phyloP scores from a whole-genome alignment of 2,797 vertebrate species.

The Apogon talboti region DNA sequence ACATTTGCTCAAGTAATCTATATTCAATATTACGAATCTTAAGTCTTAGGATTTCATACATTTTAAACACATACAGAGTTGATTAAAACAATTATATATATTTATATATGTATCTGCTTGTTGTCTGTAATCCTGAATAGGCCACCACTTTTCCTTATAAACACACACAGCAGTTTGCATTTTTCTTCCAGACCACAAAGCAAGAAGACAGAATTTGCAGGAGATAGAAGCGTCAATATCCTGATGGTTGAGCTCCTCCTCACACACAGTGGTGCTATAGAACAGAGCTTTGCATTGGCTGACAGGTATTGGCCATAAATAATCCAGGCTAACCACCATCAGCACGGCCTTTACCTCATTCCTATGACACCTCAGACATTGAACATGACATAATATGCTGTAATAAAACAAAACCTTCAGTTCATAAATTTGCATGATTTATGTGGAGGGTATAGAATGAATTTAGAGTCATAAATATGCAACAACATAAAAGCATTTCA shows the following conservation, averaged over 20 bases:
- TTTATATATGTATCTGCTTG: too few species aligned
- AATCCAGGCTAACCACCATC: constrained; percentile 46
- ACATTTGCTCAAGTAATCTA: too few species aligned
- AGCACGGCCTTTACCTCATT: constrained; percentile 63
- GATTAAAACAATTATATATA: too few species aligned
- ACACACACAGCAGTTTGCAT: neutral
- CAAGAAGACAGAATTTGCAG: neutral
- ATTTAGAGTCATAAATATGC: constrained; percentile 80
- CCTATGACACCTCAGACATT: constrained; percentile 72
- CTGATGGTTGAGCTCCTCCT: neutral
- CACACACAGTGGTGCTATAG: neutral
- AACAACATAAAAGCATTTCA: constrained; percentile 72
- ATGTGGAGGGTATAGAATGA: constrained; percentile 67
- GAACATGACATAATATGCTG: constrained; percentile 82
- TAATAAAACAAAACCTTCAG: constrained; percentile 80
- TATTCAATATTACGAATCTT: too few species aligned
- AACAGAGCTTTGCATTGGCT: constrained; percentile 45
- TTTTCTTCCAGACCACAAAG: neutral
- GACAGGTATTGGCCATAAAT: constrained; percentile 79
- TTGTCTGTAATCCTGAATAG: too few species aligned
- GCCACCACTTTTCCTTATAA: neutral
- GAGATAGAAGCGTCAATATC: constrained; percentile 13
- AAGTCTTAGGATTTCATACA: too few species aligned
- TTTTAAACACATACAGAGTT: too few species aligned
- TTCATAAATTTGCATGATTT: constrained; percentile 84